Conservation (phyloP, 2,888 invertebrate species). For the Amaurobius ferox region DNA sequence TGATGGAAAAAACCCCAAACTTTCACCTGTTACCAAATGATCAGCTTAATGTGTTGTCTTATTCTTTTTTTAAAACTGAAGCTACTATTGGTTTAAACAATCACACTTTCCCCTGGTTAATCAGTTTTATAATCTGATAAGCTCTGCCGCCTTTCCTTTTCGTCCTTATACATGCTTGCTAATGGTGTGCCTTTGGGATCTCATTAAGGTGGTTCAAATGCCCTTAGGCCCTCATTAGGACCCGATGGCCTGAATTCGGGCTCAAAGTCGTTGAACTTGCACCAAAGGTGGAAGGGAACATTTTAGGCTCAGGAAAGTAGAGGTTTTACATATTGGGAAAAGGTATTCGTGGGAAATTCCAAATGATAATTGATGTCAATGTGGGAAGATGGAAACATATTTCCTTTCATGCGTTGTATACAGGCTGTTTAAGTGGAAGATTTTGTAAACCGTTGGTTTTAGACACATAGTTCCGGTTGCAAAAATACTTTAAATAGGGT, state of each 20-base stretch:
- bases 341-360: background rate
- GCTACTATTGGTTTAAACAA: background rate
- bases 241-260: constrained; percentile 49
- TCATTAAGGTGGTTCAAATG: constrained; percentile 7
- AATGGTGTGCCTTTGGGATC: constrained; percentile 19
- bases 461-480: too few relatives aligned
- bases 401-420: too few relatives aligned
- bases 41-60: background rate
- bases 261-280: constrained; percentile 56
- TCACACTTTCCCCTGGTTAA: constrained; percentile 15
- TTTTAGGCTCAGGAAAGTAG: background rate
- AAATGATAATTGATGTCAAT: background rate
- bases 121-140: constrained; percentile 33
- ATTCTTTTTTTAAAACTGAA: background rate
- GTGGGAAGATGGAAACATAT: too few relatives aligned
- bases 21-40: background rate
- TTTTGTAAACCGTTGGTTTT: too few relatives aligned
- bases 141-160: constrained; percentile 51
- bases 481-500: too few relatives aligned
- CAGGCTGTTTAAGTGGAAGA: too few relatives aligned
- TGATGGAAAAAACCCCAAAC: background rate
- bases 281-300: constrained; percentile 43
- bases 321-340: background rate
- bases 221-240: constrained; percentile 44
- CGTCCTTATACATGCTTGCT: constrained; percentile 7